Evolutionary conservation across 2,888 invertebrate species (phyloP).

Genomic region (Teinopalpus imperialis): DNA sequence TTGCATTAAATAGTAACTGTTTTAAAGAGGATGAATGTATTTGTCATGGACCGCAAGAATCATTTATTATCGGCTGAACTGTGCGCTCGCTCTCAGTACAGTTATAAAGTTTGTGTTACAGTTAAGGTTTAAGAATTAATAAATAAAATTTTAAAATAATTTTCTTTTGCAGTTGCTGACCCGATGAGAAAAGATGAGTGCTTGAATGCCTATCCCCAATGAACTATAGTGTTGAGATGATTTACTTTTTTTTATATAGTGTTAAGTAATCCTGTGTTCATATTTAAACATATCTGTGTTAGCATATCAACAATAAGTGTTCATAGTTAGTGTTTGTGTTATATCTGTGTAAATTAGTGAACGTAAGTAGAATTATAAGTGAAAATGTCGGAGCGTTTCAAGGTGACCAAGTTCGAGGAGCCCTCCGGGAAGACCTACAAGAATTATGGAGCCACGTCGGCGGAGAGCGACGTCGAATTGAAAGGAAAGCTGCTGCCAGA

Average conservation of each 20-base stretch:
- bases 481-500: conserved; percentile 70
- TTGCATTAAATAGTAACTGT: too few relatives aligned
- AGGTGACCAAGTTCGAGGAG: conserved; percentile 83
- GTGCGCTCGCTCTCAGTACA: too few relatives aligned
- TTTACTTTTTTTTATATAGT: not conserved
- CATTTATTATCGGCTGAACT: too few relatives aligned
- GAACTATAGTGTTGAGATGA: conserved; percentile 4
- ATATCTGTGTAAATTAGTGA: conserved; percentile 29
- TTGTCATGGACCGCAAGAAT: too few relatives aligned
- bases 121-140: too few relatives aligned
- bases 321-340: not conserved
- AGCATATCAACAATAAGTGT: conserved; percentile 23
- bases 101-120: too few relatives aligned
- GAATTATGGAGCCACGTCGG: conserved; percentile 83
- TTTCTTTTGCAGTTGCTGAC: too few relatives aligned
- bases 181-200: too few relatives aligned
- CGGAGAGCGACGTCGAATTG: conserved; percentile 67
- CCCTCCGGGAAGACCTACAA: conserved; percentile 75
- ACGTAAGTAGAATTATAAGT: conserved; percentile 33
- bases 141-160: too few relatives aligned
- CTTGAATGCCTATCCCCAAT: too few relatives aligned
- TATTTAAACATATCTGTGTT: conserved; percentile 12
- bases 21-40: too few relatives aligned
- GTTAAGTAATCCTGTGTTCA: not conserved
- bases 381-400: conserved; percentile 83